phyloP scores from a whole-genome alignment of 2,113 vertebrate genomes.

The Leptosomus discolor region DNA sequence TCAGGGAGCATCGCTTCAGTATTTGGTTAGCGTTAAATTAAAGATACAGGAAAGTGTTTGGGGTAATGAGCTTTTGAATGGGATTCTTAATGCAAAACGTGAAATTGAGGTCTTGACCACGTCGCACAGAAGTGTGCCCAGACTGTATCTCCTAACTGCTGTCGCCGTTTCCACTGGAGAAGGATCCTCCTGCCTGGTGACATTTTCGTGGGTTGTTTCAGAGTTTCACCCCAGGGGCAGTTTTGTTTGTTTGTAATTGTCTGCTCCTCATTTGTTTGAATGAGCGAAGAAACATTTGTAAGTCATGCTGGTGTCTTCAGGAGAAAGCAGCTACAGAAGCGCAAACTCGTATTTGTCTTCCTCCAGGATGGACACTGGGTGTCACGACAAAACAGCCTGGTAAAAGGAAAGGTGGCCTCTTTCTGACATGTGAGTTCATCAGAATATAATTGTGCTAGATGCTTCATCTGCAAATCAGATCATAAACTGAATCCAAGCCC shows the following conservation, averaged over 20 bases:
- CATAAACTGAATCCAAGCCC: background rate
- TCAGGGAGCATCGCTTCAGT: background rate
- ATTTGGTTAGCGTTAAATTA: background rate
- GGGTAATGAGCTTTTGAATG: background rate
- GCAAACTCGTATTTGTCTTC: background rate
- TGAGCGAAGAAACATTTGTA: background rate
- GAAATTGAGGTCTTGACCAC: conserved; percentile 7
- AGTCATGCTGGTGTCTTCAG: background rate
- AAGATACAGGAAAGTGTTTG: background rate
- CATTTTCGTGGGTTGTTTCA: background rate
- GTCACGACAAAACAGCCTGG: background rate
- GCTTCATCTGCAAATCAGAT: background rate
- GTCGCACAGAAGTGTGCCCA: background rate
- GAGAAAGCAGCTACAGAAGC: background rate
- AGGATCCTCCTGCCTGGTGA: background rate
- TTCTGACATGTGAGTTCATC: background rate
- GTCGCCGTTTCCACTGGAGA: background rate
- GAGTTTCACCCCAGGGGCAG: background rate
- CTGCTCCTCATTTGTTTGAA: background rate
- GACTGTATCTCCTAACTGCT: background rate
- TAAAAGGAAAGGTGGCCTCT: background rate
- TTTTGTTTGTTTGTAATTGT: background rate
- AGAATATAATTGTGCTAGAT: background rate
- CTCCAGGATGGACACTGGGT: background rate
- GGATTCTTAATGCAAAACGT: background rate